phyloP scores from a whole-genome alignment of 2,888 invertebrate species.

The Trissonchulus latispiculum region DNA sequence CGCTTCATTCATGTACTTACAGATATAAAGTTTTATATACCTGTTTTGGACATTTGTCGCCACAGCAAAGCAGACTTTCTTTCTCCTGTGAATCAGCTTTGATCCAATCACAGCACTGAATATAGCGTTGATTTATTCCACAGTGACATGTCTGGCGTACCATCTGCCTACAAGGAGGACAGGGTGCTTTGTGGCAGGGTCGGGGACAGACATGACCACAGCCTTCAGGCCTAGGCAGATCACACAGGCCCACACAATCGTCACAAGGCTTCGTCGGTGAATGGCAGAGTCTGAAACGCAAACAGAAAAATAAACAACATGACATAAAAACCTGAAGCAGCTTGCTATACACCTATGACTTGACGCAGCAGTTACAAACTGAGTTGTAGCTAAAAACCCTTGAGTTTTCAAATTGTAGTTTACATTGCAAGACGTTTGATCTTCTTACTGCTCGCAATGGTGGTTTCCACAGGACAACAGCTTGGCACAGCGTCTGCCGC shows the following conservation, averaged over 20 bases:
- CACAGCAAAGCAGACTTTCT: slow-evolving; percentile 56
- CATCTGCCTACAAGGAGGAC: slow-evolving; percentile 62
- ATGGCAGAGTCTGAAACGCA: not conserved
- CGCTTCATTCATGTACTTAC: too few species aligned
- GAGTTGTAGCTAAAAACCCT: too few species aligned
- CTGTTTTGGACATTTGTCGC: slow-evolving; percentile 68
- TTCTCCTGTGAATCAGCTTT: slow-evolving; percentile 47
- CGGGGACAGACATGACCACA: slow-evolving; percentile 65
- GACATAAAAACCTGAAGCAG: too few species aligned
- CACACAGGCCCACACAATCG: slow-evolving; percentile 51
- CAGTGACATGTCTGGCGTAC: slow-evolving; percentile 70
- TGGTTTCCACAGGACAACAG: slow-evolving; percentile 48
- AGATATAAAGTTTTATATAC: too few species aligned
- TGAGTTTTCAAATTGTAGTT: too few species aligned
- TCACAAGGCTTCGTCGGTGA: slow-evolving; percentile 47
- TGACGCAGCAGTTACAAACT: too few species aligned
- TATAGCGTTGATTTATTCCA: slow-evolving; percentile 61
- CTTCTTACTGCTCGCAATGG: slow-evolving; percentile 53
- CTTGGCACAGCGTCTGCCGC: slow-evolving; percentile 47
- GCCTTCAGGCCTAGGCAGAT: slow-evolving; percentile 32
- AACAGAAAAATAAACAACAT: too few species aligned
- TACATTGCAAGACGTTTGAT: too few species aligned
- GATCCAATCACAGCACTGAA: slow-evolving; percentile 62
- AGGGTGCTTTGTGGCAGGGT: slow-evolving; percentile 56
- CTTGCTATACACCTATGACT: too few species aligned